Evolutionary conservation across 2,113 vertebrate species (phyloP).

Genomic region (Patagioenas fasciata): DNA sequence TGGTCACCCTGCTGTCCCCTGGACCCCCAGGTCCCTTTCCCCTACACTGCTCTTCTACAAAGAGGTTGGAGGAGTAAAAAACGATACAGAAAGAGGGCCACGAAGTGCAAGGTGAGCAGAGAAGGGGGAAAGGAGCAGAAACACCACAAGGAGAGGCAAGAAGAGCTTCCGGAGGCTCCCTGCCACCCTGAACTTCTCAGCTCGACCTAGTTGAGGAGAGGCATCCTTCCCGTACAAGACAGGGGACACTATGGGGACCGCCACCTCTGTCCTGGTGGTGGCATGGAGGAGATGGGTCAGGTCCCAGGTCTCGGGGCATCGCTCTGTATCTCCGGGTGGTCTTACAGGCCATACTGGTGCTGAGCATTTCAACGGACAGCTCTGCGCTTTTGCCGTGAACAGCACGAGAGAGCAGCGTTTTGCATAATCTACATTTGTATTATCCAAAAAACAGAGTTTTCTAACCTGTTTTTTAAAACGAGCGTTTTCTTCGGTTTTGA

Average conservation of each 20-base stretch:
- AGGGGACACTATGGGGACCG: background rate
- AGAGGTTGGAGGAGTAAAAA: background rate
- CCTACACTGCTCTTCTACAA: too few relatives aligned
- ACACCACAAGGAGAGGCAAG: background rate
- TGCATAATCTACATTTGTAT: background rate
- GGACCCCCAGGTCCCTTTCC: too few relatives aligned
- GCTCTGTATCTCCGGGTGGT: background rate
- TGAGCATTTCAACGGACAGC: background rate
- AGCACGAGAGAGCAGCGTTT: accelerated
- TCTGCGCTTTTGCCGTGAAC: background rate
- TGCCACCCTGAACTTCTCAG: background rate
- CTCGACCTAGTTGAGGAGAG: background rate
- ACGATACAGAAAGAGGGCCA: background rate
- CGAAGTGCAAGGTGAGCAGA: background rate
- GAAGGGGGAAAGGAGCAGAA: background rate
- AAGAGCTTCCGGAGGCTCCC: background rate
- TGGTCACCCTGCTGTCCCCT: too few relatives aligned
- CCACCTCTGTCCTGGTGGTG: too few relatives aligned
- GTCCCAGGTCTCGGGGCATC: background rate
- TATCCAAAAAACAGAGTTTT: background rate
- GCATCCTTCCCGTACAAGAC: accelerated
- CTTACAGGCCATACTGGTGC: background rate
- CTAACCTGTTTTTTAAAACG: background rate
- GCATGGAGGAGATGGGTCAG: background rate
- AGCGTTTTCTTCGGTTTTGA: background rate